Conservation (phyloP, 92 coral and sea anemone species). For the Palythoa heliodiscus region DNA sequence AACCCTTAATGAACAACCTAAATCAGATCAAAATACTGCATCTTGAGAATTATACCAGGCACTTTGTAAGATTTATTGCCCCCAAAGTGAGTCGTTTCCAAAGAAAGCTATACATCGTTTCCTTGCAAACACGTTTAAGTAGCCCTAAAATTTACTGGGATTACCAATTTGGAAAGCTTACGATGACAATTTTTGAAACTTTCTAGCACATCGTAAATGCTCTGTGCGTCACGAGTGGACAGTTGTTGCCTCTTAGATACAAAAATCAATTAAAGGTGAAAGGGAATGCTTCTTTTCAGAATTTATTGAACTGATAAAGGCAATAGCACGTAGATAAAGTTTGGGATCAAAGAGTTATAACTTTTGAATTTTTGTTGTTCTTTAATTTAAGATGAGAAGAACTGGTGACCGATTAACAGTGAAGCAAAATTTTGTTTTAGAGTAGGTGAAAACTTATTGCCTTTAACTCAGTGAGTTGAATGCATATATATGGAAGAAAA, state of each 20-base stretch:
- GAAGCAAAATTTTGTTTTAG: no score
- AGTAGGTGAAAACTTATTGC: no score
- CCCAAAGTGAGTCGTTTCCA: conserved; percentile 25
- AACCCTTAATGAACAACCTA: not conserved
- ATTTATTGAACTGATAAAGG: not conserved
- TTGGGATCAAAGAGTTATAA: no score
- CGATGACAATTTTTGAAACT: conserved; percentile 13
- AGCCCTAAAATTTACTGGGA: conserved; percentile 20
- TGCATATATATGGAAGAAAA: no score
- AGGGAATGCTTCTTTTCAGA: not conserved
- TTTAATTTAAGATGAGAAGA: no score
- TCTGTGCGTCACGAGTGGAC: not conserved
- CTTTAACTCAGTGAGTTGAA: no score
- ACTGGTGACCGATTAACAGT: no score
- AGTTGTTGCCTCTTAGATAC: conserved; percentile 3
- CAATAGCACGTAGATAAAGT: no score
- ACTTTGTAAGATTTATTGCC: conserved; percentile 46
- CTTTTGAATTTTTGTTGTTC: no score
- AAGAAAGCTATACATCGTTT: conserved; percentile 35
- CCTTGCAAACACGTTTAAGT: conserved; percentile 41
- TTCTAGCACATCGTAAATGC: not conserved
- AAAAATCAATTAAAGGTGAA: not conserved
- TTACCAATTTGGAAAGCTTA: conserved; percentile 20
- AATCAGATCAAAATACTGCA: conserved; percentile 31
- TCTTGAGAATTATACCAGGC: conserved; percentile 34